A percentile compares a stretch with the other conserved stretches of the same genome.
Conservation (phyloP, 2,797 vertebrate species). For the Typhlichthys eigenmanni region DNA sequence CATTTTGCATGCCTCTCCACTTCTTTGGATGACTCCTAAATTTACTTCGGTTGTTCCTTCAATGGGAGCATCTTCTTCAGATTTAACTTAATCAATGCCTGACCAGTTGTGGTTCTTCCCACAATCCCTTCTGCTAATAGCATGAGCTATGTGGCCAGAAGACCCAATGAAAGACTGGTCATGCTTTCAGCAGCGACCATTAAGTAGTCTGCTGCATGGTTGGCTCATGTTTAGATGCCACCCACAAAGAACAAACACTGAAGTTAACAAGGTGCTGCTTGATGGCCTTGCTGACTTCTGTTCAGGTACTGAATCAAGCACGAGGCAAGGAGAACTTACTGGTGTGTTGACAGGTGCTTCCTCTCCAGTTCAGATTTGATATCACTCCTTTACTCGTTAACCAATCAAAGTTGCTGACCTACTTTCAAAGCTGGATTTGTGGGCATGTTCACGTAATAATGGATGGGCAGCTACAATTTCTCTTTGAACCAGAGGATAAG, state of each 20-base stretch:
- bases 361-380: background rate
- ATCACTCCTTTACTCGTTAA: background rate
- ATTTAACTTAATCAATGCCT: constrained; percentile 18
- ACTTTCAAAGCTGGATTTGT: background rate
- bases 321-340: background rate
- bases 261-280: constrained; percentile 29
- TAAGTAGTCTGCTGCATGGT: constrained; percentile 34
- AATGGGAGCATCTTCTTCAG: constrained; percentile 23
- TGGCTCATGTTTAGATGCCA: constrained; percentile 1
- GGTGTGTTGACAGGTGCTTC: background rate
- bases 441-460: background rate
- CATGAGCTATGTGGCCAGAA: constrained; percentile 74
- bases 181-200: constrained; percentile 75
- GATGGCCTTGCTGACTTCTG: constrained; percentile 8
- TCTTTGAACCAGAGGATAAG: constrained; percentile 4
- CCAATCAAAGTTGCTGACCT: background rate
- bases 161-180: constrained; percentile 74
- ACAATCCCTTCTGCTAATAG: constrained; percentile 68
- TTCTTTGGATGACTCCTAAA: constrained; percentile 16
- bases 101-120: constrained; percentile 64
- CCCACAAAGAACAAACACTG: constrained; percentile 30
- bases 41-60: background rate
- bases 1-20: constrained; percentile 23
- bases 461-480: background rate
- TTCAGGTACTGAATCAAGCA: background rate